Conservation (phyloP, 2,113 vertebrate genomes). For the Centropristis striata region DNA sequence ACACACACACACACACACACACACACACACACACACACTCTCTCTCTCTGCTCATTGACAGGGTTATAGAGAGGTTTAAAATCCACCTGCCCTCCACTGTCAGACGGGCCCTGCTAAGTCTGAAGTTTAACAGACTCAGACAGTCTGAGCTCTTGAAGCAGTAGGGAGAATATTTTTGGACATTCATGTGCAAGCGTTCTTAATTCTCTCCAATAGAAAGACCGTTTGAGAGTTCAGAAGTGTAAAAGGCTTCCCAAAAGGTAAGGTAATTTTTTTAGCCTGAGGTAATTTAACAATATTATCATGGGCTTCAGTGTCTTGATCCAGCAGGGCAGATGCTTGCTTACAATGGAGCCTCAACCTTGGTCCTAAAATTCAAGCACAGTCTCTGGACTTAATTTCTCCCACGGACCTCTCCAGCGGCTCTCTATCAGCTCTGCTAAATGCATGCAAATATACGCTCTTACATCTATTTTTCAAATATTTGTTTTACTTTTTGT, state of each 20-base stretch:
- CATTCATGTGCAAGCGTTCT: constrained; percentile 7
- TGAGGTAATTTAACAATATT: not conserved
- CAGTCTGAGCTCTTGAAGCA: constrained; percentile 18
- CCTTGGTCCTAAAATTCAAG: not conserved
- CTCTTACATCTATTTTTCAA: too few relatives aligned
- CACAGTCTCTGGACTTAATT: not conserved
- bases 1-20: not conserved
- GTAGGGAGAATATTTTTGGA: constrained; percentile 17
- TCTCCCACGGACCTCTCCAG: too few relatives aligned
- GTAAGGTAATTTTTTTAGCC: not conserved
- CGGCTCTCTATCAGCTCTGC: too few relatives aligned
- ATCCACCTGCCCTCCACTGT: constrained; percentile 61
- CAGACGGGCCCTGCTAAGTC: constrained; percentile 43
- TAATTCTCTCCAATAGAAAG: constrained; percentile 12
- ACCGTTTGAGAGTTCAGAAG: not conserved
- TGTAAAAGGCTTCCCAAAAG: not conserved
- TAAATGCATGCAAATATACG: too few relatives aligned
- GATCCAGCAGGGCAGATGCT: not conserved
- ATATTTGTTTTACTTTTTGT: too few relatives aligned
- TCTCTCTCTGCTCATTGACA: constrained; percentile 69
- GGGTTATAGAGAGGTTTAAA: constrained; percentile 70
- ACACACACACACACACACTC: constrained; percentile 8
- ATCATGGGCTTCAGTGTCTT: not conserved
- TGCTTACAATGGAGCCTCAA: not conserved
- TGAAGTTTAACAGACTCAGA: constrained; percentile 56